Conservation (phyloP, 2,888 invertebrate species). For the Stictocephala bisonia region DNA sequence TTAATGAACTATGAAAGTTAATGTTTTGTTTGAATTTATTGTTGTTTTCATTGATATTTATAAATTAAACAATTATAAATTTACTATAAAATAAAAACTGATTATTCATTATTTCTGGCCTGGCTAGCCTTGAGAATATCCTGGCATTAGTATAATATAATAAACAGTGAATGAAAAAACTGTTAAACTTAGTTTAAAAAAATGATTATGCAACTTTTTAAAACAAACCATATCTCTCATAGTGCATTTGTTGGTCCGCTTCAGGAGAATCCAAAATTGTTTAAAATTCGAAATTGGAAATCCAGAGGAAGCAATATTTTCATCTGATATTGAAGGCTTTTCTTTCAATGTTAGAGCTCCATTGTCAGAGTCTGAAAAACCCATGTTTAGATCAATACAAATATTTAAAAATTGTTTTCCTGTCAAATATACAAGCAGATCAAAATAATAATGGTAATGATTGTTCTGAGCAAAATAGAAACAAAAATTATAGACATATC, state of each 20-base stretch:
- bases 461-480: too few species aligned
- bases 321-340: slow-evolving; percentile 77
- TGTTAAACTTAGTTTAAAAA: background rate
- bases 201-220: background rate
- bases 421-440: too few species aligned
- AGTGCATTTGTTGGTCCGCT: slow-evolving; percentile 84
- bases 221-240: slow-evolving; percentile 72
- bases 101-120: too few species aligned
- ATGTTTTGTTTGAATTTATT: background rate
- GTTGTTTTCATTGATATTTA: background rate
- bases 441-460: too few species aligned
- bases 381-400: too few species aligned
- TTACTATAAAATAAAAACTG: too few species aligned
- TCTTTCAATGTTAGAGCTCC: background rate
- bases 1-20: background rate
- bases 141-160: too few species aligned
- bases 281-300: slow-evolving; percentile 86
- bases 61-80: background rate
- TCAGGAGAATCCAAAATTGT: slow-evolving; percentile 89
- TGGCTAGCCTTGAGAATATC: too few species aligned
- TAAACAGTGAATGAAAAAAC: background rate
- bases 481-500: too few species aligned
- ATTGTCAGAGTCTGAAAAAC: slow-evolving; percentile 31
- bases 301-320: slow-evolving; percentile 72
- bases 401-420: too few species aligned